A percentile compares a stretch with the other conserved stretches of the same genome.
Conservation (phyloP, 2,888 invertebrate genomes). For the Xestia xanthographa region DNA sequence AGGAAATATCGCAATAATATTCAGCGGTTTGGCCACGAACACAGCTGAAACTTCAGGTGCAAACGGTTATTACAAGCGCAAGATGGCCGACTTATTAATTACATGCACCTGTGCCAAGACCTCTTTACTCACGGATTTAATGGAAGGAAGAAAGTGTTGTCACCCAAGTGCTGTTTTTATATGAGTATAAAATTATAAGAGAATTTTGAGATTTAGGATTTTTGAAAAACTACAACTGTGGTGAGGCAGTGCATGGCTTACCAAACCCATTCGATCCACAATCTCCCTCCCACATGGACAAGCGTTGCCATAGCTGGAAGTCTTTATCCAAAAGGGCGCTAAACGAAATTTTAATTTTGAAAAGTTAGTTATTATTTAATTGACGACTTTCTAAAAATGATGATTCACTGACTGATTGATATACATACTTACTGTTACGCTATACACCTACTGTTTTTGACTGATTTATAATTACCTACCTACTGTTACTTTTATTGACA, state of each 20-base stretch:
- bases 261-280: background rate
- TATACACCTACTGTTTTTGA: too few relatives aligned
- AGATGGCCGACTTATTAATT: constrained; percentile 66
- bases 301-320: background rate
- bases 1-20: constrained; percentile 46
- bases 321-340: too few relatives aligned
- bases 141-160: constrained; percentile 30
- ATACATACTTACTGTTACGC: too few relatives aligned
- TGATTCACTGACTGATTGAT: too few relatives aligned
- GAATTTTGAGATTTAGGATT: background rate
- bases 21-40: constrained; percentile 32
- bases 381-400: too few relatives aligned
- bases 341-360: too few relatives aligned
- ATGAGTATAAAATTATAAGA: too few relatives aligned
- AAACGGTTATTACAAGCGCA: constrained; percentile 58
- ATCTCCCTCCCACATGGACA: background rate
- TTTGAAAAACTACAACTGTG: background rate
- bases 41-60: constrained; percentile 63
- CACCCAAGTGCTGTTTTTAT: background rate
- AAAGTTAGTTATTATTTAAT: too few relatives aligned
- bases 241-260: background rate
- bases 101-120: constrained; percentile 70
- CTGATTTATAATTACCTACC: too few relatives aligned
- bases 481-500: too few relatives aligned
- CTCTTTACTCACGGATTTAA: constrained; percentile 49